phyloP scores from a whole-genome alignment of 2,113 vertebrate species.

The Anser brachyrhynchus region DNA sequence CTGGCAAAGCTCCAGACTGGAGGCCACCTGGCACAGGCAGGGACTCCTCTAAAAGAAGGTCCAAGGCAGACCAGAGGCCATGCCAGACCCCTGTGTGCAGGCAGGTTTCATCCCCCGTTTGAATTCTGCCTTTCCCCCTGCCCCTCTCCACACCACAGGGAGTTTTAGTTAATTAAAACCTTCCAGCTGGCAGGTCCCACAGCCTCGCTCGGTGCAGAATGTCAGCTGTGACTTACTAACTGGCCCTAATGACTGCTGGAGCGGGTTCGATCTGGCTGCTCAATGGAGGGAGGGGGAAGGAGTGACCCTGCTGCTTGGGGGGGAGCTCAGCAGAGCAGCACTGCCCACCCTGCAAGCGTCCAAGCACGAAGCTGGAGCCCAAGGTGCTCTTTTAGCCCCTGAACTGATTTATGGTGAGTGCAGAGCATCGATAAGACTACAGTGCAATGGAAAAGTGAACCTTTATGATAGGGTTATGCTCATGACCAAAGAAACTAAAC shows the following conservation, averaged over 20 bases:
- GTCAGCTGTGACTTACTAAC: conserved; percentile 15
- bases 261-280: neutral
- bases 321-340: neutral
- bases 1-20: neutral
- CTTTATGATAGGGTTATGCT: neutral
- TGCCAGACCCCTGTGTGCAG: fast-evolving
- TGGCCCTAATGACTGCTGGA: neutral
- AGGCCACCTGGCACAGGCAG: neutral
- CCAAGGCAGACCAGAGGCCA: neutral
- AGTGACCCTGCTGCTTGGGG: neutral
- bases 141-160: neutral
- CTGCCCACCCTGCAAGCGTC: neutral
- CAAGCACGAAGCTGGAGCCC: neutral
- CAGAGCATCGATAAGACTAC: neutral
- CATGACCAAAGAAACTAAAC: neutral
- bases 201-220: conserved; percentile 36
- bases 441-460: neutral
- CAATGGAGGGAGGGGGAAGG: neutral
- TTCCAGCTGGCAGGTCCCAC: conserved; percentile 34
- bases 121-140: neutral
- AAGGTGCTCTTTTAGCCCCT: neutral
- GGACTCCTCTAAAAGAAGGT: neutral
- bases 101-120: conserved; percentile 38
- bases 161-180: conserved; percentile 52
- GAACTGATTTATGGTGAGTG: neutral